Evolutionary conservation across 1,140 invertebrate species (phyloP), one percentile per base, ranked within the genome.

Genomic region (Anthonomus grandis): DNA sequence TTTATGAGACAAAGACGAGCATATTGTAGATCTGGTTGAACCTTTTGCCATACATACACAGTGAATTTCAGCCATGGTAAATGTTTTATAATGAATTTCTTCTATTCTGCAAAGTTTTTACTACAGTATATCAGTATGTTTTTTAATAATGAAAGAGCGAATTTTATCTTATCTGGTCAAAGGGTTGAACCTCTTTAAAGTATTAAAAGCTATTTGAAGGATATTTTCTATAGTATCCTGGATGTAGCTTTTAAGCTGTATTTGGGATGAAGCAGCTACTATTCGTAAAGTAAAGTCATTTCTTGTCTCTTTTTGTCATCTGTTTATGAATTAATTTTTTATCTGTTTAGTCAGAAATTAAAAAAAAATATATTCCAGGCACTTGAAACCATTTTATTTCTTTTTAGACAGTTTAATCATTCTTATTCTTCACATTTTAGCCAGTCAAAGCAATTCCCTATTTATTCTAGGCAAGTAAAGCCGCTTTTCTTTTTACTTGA

Each of bases 101-200:
- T 64, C 61, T 63, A 66, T 38, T 18, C 15, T n/a, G 51, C 24
- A 37, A 68, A 66, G 10, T 15, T 50, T 9, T 25, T 25, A 51
- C 62, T 50, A 36, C 50, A 51, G 18, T 49, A 47, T n/a, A 63
- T 45, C 4, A 70, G 50, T 21, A 70, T 67, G 55, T 70, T 69
- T 10, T 67, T 64, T 39, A 69, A 50, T 8, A 69, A 50, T 1
- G 63, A 62, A 9, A 70, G 36, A 3, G 59, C 51, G 24, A 64
- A 66, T 34, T 64, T 56, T 2, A 65, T 13, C 25, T 59, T 41
- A 42, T 69, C 64, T 19, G 44, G 36, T 13, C n/a, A 36, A 23
- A 6, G 49, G 41, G 41, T 62, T 51, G n/a, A 55, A 22, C 10
- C 50, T 56, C 54, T 64, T 65, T 1, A 66, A 38, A 39, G 66